These are phyloP conservation scores for Meloidogyne floridensis DNA, from an alignment of 1,140 invertebrate species.

Conservation along the genomic window DNA sequence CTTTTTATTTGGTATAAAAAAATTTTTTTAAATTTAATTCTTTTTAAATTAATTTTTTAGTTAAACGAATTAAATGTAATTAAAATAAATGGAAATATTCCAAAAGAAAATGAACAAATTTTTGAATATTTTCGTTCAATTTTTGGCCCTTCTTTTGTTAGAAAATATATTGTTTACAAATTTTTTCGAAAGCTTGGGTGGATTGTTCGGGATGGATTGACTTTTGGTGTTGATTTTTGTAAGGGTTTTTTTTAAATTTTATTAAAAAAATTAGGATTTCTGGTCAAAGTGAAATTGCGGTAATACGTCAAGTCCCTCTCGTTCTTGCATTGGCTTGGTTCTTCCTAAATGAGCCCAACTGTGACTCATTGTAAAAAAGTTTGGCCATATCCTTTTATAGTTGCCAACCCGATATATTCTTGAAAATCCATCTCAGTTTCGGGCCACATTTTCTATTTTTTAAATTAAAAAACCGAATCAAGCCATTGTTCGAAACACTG, in stretches of 20 bases:
- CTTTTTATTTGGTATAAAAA: conserved; percentile 22
- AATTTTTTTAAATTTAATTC: no score
- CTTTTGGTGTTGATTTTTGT: conserved; percentile 36
- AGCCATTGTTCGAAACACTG: no score
- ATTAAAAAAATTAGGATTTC: background rate
- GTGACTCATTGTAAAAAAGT: no score
- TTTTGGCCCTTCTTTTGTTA: conserved; percentile 16
- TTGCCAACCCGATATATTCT: no score
- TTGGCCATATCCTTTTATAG: no score
- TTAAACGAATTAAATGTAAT: conserved; percentile 7
- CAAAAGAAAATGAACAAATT: background rate
- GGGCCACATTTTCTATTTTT: no score
- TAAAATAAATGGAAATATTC: conserved; percentile 7
- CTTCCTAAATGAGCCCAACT: no score
- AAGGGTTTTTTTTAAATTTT: background rate
- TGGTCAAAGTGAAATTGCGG: no score
- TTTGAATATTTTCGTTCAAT: conserved; percentile 13
- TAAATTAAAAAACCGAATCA: no score
- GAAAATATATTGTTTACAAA: conserved; percentile 27
- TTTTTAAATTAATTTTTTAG: background rate
- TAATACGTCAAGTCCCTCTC: no score
- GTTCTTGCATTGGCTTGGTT: no score
- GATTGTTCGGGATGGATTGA: conserved; percentile 33
- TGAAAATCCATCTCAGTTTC: no score
- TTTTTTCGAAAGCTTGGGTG: conserved; percentile 18